Evolutionary conservation across 2,888 invertebrate species (phyloP).

Genomic region (Atherix ibis): DNA sequence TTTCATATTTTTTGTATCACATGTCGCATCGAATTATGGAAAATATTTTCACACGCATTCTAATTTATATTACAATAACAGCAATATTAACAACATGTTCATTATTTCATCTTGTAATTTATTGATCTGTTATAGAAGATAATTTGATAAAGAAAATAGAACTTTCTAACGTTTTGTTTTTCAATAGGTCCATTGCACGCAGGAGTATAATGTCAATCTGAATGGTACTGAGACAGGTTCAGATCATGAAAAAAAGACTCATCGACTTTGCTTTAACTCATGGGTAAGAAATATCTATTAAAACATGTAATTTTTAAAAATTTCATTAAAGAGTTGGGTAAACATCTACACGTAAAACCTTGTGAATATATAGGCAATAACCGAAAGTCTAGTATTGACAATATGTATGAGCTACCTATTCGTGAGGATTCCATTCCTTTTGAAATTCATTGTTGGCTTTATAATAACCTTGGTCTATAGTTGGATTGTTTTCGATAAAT

Average conservation of each 20-base stretch:
- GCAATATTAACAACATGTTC: slow-evolving; percentile 46
- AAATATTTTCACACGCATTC: slow-evolving; percentile 43
- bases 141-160: too few relatives aligned
- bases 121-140: too few relatives aligned
- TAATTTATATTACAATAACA: slow-evolving; percentile 52
- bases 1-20: slow-evolving; percentile 42
- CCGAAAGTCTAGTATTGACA: slow-evolving; percentile 39
- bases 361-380: slow-evolving; percentile 26
- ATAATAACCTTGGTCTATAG: slow-evolving; percentile 49
- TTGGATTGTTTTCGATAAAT: slow-evolving; percentile 48
- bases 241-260: too few relatives aligned
- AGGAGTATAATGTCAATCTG: too few relatives aligned
- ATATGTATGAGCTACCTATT: slow-evolving; percentile 62
- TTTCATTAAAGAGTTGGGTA: background rate
- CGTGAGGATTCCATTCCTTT: slow-evolving; percentile 64
- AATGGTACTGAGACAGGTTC: too few relatives aligned
- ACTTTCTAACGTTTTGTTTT: too few relatives aligned
- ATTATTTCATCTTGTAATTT: slow-evolving; percentile 41
- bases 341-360: too few relatives aligned
- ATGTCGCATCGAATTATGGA: slow-evolving; percentile 44
- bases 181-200: too few relatives aligned
- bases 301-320: background rate
- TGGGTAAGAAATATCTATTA: slow-evolving; percentile 20
- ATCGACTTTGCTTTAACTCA: slow-evolving; percentile 24
- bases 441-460: slow-evolving; percentile 59